A percentile compares a stretch with the other conserved stretches of the same genome.
Conservation (phyloP, 2,113 vertebrate genomes). For the Muntiacus muntjak region DNA sequence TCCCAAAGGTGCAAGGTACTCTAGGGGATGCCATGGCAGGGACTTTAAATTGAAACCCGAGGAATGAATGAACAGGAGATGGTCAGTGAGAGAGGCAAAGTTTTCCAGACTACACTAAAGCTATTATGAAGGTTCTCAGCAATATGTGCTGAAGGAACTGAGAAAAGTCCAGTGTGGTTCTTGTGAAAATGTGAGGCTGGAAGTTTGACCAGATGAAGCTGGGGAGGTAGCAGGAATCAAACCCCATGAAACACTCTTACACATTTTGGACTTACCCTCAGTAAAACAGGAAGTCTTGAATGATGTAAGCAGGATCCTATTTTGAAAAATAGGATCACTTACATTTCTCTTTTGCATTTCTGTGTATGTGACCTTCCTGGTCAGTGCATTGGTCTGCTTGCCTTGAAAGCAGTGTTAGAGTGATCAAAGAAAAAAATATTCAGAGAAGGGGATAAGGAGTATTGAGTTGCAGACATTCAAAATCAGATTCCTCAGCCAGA, state of each 20-base stretch:
- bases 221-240: not conserved
- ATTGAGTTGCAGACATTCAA: not conserved
- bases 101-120: not conserved
- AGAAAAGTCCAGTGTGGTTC: not conserved
- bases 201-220: not conserved
- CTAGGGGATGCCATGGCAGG: not conserved
- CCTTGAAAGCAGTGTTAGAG: not conserved
- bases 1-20: not conserved
- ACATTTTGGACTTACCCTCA: slow-evolving; percentile 67
- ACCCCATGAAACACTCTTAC: slow-evolving; percentile 17
- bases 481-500: not conserved
- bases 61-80: not conserved
- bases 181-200: not conserved
- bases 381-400: too few relatives aligned
- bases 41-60: not conserved
- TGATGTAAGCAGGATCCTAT: slow-evolving; percentile 37
- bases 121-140: not conserved
- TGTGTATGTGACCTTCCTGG: not conserved
- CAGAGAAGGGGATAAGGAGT: not conserved
- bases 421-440: not conserved
- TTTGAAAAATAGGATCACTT: slow-evolving; percentile 45
- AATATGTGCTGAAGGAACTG: not conserved
- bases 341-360: slow-evolving; percentile 26
- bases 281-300: slow-evolving; percentile 59
- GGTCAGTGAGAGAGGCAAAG: not conserved